A percentile compares a stretch with the other conserved stretches of the same genome.
These are phyloP conservation scores for Gallinago jamesoni DNA, from an alignment of 2,113 vertebrate species.

Conservation along the genomic window DNA sequence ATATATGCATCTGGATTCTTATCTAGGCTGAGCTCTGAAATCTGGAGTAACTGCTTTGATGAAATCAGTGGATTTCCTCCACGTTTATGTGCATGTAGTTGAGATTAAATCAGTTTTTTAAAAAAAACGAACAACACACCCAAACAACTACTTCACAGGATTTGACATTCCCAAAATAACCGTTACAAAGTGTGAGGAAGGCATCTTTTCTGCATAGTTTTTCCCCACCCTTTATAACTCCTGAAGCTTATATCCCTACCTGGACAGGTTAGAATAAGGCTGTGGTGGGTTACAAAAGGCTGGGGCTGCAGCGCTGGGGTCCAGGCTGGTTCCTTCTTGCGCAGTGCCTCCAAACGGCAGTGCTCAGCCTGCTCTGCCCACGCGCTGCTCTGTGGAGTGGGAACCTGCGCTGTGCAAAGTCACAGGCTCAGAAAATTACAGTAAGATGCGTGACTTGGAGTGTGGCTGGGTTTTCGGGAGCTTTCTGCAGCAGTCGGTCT, in stretches of 20 bases:
- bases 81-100: not conserved
- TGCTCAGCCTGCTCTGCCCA: not conserved
- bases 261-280: not conserved
- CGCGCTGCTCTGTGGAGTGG: accelerated
- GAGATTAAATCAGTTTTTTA: not conserved
- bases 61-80: conserved; percentile 5
- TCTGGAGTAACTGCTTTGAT: not conserved
- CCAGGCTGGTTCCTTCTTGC: not conserved
- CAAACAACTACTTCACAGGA: not conserved
- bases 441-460: not conserved
- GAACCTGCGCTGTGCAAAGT: not conserved
- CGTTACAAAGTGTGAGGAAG: not conserved
- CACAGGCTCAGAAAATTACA: not conserved
- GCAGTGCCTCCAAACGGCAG: accelerated
- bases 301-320: not conserved
- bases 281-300: not conserved
- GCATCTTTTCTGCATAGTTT: not conserved
- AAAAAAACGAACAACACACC: not conserved
- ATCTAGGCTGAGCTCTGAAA: not conserved
- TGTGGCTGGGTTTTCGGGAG: not conserved
- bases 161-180: not conserved
- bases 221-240: not conserved
- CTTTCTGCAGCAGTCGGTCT: not conserved
- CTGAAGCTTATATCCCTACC: not conserved
- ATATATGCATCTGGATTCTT: not conserved